Conservation (phyloP, 2,113 vertebrate genomes). For the Gnathonemus longibarbis region DNA sequence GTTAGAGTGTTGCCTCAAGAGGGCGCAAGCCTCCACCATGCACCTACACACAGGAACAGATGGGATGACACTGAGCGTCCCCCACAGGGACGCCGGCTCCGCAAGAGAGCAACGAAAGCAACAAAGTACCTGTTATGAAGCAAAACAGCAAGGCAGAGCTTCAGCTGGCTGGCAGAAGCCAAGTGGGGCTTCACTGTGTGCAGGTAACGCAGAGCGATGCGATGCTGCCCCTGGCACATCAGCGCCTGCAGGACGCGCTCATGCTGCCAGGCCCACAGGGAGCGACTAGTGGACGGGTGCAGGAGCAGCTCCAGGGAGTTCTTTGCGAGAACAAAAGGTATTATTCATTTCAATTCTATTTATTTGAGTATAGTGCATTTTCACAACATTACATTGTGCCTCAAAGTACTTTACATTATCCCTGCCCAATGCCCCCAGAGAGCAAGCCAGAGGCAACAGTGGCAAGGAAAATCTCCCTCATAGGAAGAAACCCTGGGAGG, state of each 20-base stretch:
- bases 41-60: slow-evolving; percentile 48
- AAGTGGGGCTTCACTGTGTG: slow-evolving; percentile 73
- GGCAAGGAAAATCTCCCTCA: neutral
- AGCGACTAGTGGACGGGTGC: slow-evolving; percentile 75
- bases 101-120: neutral
- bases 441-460: neutral
- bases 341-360: neutral
- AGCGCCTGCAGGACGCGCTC: slow-evolving; percentile 74
- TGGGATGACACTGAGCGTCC: neutral
- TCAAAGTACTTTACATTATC: neutral
- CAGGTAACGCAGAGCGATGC: slow-evolving; percentile 76
- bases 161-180: slow-evolving; percentile 64
- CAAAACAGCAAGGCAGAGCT: slow-evolving; percentile 78
- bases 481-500: neutral
- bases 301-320: slow-evolving; percentile 79
- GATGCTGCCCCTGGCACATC: slow-evolving; percentile 81
- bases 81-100: neutral
- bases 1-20: slow-evolving; percentile 71
- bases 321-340: slow-evolving; percentile 48
- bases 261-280: slow-evolving; percentile 78
- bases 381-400: neutral
- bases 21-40: slow-evolving; percentile 80
- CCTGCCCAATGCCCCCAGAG: neutral
- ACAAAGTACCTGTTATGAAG: slow-evolving; percentile 76
- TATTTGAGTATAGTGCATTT: neutral